A percentile compares a stretch with the other conserved stretches of the same genome.
Conservation (phyloP, 2,888 invertebrate genomes). For the Patella caerulea region DNA sequence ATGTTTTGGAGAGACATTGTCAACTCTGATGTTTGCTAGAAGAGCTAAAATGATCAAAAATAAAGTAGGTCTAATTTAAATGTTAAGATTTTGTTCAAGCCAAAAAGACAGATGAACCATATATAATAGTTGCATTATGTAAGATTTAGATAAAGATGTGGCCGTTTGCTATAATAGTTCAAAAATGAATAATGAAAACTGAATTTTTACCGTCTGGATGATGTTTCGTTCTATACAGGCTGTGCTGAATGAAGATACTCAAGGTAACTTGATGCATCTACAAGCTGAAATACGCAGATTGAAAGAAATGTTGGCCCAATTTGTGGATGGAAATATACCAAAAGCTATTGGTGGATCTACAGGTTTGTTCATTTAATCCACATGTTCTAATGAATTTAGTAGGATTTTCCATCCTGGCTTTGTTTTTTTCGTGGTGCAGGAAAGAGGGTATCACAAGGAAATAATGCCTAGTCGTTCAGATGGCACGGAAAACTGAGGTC, state of each 20-base stretch:
- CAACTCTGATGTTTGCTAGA: conserved; percentile 71
- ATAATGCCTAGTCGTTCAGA: too few relatives aligned
- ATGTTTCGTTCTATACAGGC: conserved; percentile 46
- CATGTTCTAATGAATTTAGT: too few relatives aligned
- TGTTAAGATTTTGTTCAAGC: not conserved
- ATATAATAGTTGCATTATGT: not conserved
- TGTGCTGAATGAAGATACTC: conserved; percentile 70
- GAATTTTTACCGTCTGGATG: too few relatives aligned
- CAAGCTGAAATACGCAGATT: conserved; percentile 67
- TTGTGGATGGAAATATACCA: conserved; percentile 30
- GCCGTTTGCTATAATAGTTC: too few relatives aligned
- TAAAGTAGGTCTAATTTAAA: conserved; percentile 50
- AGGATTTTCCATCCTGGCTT: too few relatives aligned
- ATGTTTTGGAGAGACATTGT: conserved; percentile 70
- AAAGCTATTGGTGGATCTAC: conserved; percentile 13
- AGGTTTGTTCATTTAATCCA: conserved; percentile 16
- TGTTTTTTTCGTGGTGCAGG: too few relatives aligned
- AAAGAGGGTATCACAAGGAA: too few relatives aligned
- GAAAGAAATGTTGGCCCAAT: conserved; percentile 50
- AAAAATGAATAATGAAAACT: too few relatives aligned
- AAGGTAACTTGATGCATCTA: conserved; percentile 64
- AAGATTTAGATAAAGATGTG: too few relatives aligned
- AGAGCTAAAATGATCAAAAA: conserved; percentile 72
- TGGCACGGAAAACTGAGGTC: too few relatives aligned
- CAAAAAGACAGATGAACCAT: not conserved